These are phyloP conservation scores for Cacatua alba DNA, from an alignment of 2,113 vertebrate species.

Conservation along the genomic window DNA sequence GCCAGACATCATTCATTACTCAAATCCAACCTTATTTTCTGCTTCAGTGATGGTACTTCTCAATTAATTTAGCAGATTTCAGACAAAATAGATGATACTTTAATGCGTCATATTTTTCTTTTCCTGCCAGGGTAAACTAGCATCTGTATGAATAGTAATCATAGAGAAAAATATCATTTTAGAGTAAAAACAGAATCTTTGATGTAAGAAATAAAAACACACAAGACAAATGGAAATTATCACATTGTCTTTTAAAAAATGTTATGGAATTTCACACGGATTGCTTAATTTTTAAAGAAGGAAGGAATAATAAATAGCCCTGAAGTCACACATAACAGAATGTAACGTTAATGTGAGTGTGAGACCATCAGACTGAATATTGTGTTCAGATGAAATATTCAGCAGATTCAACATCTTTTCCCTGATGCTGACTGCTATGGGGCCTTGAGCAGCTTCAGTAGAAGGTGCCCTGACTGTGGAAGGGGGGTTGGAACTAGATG, in stretches of 20 bases:
- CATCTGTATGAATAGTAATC: not conserved
- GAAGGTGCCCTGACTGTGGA: not conserved
- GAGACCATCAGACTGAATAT: not conserved
- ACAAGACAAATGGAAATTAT: not conserved
- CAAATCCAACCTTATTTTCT: constrained; percentile 54
- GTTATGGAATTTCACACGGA: not conserved
- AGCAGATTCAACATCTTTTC: not conserved
- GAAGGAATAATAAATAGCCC: not conserved
- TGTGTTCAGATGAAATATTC: not conserved
- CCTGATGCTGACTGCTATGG: not conserved
- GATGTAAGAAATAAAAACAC: not conserved
- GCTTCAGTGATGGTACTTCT: constrained; percentile 42
- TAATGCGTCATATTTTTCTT: not conserved
- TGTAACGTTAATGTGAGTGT: not conserved
- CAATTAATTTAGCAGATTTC: constrained; percentile 62
- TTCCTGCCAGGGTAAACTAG: not conserved
- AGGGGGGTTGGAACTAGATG: not conserved
- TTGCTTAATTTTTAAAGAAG: not conserved
- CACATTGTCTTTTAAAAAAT: not conserved
- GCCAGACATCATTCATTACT: constrained; percentile 20
- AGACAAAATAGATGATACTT: constrained; percentile 50
- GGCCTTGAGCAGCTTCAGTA: not conserved
- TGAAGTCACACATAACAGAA: not conserved
- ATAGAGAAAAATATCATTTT: constrained; percentile 15
- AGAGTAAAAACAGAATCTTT: not conserved